Percentiles rank a stretch among this genome's conserved stretches.
phyloP scores from a whole-genome alignment of 1,140 invertebrate species.

The Temnothorax longispinosus region DNA sequence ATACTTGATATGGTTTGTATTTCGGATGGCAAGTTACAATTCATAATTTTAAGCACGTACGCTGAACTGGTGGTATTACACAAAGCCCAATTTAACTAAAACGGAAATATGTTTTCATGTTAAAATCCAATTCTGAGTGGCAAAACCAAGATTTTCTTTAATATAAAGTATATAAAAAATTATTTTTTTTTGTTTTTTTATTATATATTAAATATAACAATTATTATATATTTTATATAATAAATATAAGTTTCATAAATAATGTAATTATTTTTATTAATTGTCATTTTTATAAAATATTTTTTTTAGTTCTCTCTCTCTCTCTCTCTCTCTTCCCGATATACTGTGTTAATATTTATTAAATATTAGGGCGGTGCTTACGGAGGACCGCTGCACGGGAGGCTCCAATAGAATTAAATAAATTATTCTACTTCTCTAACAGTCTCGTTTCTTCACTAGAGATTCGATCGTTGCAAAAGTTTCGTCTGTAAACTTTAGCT shows the following conservation, averaged over 20 bases:
- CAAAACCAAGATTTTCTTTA: not conserved
- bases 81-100: constrained; percentile 50
- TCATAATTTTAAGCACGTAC: constrained; percentile 52
- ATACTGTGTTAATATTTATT: not conserved
- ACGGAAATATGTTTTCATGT: constrained; percentile 34
- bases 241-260: not conserved
- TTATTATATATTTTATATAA: not conserved
- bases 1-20: not conserved
- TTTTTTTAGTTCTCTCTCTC: constrained; percentile 7
- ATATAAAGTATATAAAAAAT: not conserved
- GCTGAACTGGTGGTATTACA: constrained; percentile 25
- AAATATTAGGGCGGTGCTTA: not conserved
- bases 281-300: not conserved
- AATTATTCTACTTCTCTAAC: not conserved
- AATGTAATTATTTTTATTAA: not conserved
- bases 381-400: not conserved
- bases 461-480: constrained; percentile 8
- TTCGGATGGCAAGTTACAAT: constrained; percentile 36
- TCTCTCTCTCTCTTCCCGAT: not conserved
- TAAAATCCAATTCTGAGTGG: not conserved
- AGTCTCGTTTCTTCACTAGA: not conserved
- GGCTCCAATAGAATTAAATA: not conserved
- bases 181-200: not conserved
- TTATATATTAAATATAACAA: not conserved
- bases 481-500: constrained; percentile 4